Percentiles rank a stretch among this genome's conserved stretches.
Conservation (phyloP, 1,140 invertebrate species). For the Bradysia coprophila region DNA sequence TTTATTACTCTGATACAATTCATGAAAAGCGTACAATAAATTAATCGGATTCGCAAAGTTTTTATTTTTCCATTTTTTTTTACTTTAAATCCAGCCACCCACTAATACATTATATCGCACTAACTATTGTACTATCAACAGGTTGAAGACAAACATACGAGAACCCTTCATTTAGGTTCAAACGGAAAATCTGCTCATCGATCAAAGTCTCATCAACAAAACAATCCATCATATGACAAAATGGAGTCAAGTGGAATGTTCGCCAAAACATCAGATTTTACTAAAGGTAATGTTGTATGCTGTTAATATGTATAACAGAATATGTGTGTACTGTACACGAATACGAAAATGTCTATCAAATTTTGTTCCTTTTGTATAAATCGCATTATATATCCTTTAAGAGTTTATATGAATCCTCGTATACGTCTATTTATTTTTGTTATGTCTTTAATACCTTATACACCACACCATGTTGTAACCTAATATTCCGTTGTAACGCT, state of each 20-base stretch:
- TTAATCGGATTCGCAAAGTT: too few species aligned
- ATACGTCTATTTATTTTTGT: too few species aligned
- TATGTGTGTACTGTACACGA: neutral
- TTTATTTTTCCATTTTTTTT: neutral
- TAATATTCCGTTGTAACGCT: too few species aligned
- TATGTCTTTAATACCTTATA: too few species aligned
- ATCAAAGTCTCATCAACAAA: constrained; percentile 4
- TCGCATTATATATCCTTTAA: too few species aligned
- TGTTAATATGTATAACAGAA: neutral
- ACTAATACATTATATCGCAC: neutral
- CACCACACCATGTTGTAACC: too few species aligned
- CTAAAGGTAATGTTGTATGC: neutral
- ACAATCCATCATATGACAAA: neutral
- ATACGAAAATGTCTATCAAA: neutral
- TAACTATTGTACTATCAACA: constrained; percentile 5
- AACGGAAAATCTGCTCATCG: constrained; percentile 14
- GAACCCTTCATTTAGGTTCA: constrained; percentile 15
- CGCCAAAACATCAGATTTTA: neutral
- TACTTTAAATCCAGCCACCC: neutral
- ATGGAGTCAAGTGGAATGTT: neutral
- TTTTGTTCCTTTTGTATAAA: too few species aligned
- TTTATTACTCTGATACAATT: too few species aligned
- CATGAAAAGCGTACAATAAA: too few species aligned
- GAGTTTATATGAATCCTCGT: too few species aligned
- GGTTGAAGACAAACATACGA: constrained; percentile 22